These are phyloP conservation scores for Megaceryle alcyon DNA, from an alignment of 2,797 vertebrate genomes.

Conservation along the genomic window DNA sequence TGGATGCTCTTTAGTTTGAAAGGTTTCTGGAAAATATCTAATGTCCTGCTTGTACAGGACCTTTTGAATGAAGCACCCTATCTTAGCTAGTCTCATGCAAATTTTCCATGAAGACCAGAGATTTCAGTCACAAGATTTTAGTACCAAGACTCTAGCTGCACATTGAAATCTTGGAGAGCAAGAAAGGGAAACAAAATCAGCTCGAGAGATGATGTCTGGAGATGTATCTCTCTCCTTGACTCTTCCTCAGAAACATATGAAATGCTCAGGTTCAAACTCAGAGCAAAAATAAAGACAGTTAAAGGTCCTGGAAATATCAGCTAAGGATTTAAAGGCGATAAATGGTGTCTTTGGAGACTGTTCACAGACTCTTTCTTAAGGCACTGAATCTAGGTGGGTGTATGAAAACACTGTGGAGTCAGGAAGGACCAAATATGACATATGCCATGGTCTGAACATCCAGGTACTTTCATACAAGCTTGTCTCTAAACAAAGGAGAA, in stretches of 20 bases:
- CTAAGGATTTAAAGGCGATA: neutral
- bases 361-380: neutral
- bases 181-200: neutral
- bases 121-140: neutral
- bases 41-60: rapidly evolving
- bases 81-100: neutral
- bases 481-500: neutral
- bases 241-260: neutral
- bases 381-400: neutral
- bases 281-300: neutral
- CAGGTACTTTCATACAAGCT: neutral
- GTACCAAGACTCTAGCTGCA: neutral
- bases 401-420: neutral
- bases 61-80: neutral
- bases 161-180: neutral
- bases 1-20: neutral
- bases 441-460: neutral
- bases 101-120: neutral
- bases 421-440: neutral
- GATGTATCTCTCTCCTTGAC: neutral
- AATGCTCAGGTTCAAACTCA: neutral
- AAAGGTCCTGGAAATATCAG: neutral
- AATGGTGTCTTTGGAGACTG: neutral
- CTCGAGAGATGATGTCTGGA: rapidly evolving
- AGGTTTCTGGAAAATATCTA: neutral